Evolutionary conservation across 1,140 invertebrate species (phyloP), one percentile per base, ranked within the genome.

Genomic region (Bombus breviceps): DNA sequence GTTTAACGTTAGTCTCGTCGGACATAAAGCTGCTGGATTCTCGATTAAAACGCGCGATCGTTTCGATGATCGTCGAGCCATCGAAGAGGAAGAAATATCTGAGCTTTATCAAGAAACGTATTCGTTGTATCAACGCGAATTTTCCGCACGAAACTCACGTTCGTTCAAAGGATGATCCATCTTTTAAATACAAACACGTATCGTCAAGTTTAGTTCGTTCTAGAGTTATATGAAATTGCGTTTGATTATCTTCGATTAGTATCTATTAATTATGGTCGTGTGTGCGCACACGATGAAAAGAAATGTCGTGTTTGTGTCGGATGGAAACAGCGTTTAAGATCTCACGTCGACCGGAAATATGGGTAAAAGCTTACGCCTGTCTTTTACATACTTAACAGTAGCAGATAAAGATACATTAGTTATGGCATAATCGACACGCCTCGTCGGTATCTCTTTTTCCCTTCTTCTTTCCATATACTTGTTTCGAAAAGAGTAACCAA

Each of bases 271-370:
- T n/a, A 62, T n/a, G 28, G 32, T 53, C 43, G 79, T 71, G 69
- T 76, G 62, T 83, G 81, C 81, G 71, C 76, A 82, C 66, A 86
- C 85, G 73, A 41, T 76, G 37, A 32, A 80, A 78, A 88, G 68
- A 77, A 85, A 85, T 71, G 32, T 85, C 57, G 22, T 12, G 15
- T 62, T 59, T 53, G 68, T 59, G 76, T 72, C 76, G 83, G 83
- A 85, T 85, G 34, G 83, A 72, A 85, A 80, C 76, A 80, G 72
- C 64, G 77, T 86, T 77, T 62, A 13, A 39, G 39, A 80, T 80
- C 81, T 59, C 53, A 39, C 57, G 77, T 75, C 41, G 41, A 66
- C 53, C 47, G 57, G 57, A n/a, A 81, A 57, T 80, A 75, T 43
- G 62, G 77, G 10, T 39, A 62, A 77, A 62, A 71, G 62, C 39